A percentile compares a stretch with the other conserved stretches of the same genome.
Conservation (phyloP, 2,888 invertebrate genomes). For the Cephalotes varians region DNA sequence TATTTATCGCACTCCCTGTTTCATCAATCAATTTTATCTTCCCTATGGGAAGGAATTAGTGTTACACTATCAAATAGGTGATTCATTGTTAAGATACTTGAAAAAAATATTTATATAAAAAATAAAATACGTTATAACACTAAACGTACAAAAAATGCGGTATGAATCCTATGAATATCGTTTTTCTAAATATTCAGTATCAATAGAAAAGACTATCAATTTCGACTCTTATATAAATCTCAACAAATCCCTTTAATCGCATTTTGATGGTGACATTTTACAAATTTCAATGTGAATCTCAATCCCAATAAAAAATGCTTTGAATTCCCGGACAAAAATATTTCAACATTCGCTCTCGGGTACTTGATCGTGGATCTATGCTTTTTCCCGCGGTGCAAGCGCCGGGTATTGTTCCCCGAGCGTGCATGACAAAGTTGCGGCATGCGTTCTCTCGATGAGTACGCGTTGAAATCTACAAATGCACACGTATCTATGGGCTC, state of each 20-base stretch:
- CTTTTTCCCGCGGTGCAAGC: constrained; percentile 17
- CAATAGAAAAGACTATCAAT: not conserved
- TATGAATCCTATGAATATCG: not conserved
- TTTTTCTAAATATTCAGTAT: not conserved
- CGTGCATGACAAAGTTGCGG: constrained; percentile 63
- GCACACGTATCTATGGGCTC: constrained; percentile 34
- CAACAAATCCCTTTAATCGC: not conserved
- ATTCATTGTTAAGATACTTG: not conserved
- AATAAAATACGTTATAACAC: not conserved
- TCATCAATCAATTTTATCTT: not conserved
- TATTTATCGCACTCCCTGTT: not conserved
- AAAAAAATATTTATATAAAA: not conserved
- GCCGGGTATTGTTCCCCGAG: constrained; percentile 56
- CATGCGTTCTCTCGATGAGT: constrained; percentile 55
- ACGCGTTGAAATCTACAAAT: constrained; percentile 57
- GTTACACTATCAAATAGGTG: not conserved
- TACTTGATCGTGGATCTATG: constrained; percentile 32
- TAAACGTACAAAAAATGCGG: not conserved
- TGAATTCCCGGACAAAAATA: constrained; percentile 12
- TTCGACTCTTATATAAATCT: not conserved
- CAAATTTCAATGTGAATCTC: constrained; percentile 16
- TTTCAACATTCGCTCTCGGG: constrained; percentile 33
- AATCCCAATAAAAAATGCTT: constrained; percentile 11
- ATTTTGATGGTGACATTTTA: not conserved
- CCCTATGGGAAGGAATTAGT: not conserved